Evolutionary conservation across 2,113 vertebrate species (phyloP).

Genomic region (Phaethornis superciliosus): DNA sequence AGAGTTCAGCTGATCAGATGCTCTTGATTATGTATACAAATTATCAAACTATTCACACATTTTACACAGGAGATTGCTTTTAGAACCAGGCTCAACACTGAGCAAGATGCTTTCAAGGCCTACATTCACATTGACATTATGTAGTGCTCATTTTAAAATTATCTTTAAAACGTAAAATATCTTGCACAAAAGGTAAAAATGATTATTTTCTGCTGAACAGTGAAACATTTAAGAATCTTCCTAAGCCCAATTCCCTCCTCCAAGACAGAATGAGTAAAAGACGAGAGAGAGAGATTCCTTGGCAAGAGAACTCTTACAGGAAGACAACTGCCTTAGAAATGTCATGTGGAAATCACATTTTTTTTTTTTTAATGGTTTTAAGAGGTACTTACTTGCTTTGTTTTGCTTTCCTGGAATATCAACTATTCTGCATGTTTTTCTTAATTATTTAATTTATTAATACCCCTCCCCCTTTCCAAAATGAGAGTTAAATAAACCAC

Average conservation of each 20-base stretch:
- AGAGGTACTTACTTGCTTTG: slow-evolving; percentile 73
- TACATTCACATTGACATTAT: slow-evolving; percentile 93
- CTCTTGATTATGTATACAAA: slow-evolving; percentile 93
- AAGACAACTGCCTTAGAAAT: slow-evolving; percentile 80
- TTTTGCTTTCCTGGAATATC: slow-evolving; percentile 66
- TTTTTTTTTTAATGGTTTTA: slow-evolving; percentile 37
- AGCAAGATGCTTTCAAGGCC: slow-evolving; percentile 83
- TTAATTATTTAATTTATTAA: slow-evolving; percentile 41
- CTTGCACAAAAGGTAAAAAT: slow-evolving; percentile 76
- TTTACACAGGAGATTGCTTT: slow-evolving; percentile 91
- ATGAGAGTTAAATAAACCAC: slow-evolving; percentile 28
- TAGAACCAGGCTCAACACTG: slow-evolving; percentile 82
- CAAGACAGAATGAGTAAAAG: slow-evolving; percentile 71
- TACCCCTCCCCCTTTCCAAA: not conserved
- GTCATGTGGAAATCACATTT: slow-evolving; percentile 66
- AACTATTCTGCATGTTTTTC: slow-evolving; percentile 63
- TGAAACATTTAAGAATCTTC: slow-evolving; percentile 71
- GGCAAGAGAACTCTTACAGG: slow-evolving; percentile 84
- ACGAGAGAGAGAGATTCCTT: slow-evolving; percentile 76
- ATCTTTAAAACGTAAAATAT: slow-evolving; percentile 75
- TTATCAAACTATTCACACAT: slow-evolving; percentile 90
- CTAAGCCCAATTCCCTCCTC: slow-evolving; percentile 64
- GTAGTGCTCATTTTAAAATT: slow-evolving; percentile 83
- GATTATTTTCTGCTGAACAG: slow-evolving; percentile 70
- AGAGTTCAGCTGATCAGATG: slow-evolving; percentile 97